Base-by-base conservation (phyloP, 2,113 vertebrate species). In the Coryphaenoides rupestris region DNA sequence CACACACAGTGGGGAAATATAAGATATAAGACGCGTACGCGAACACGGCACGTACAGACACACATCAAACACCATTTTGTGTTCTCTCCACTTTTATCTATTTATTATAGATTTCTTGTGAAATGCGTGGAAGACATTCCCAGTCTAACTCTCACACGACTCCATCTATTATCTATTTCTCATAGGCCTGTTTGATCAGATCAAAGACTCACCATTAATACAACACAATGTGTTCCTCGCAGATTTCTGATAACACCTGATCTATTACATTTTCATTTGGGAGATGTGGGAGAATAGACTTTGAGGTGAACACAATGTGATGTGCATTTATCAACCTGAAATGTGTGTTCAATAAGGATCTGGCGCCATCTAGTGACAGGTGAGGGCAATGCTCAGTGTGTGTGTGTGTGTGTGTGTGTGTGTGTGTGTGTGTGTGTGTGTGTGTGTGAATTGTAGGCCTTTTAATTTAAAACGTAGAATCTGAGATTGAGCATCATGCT, bases 331-430 rank as follows among this genome's bases (percentile, higher is more conserved):
- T 40, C 33, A 40, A 40, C 9, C 9, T 7, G 33, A 7, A 40
- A 12, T 40, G 2, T 40, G 9, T 40, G 13, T 63, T 62, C 77
- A 83, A 65, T 81, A 76, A 84, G 78, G 77, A 74, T 81, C 80
- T 82, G 55, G 74, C 81, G 22, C 86, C 86, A 87, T 84, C 84
- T 88, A 87, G 86, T 84, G 86, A 74, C 55, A 53, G 49, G 69
- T 76, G 17, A 3, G 21, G 65, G 74, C 28, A 83, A 40, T 46
- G 79, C 65, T 28, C 10, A 16, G 14, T 28, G 50, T 21, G 10
- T 33, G 40, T 19, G n/a, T 33, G 55, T 40, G 33, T 40, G 33
- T 40, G 33, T 40, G 33, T 40, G 33, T 40, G 33, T 40, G 33
- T 40, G 33, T 40, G 33, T 40, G 33, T 40, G 33, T 40, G 33